Percentiles rank a stretch among this genome's conserved stretches.
Conservation (phyloP, 2,113 vertebrate species). For the Noturus placidus region DNA sequence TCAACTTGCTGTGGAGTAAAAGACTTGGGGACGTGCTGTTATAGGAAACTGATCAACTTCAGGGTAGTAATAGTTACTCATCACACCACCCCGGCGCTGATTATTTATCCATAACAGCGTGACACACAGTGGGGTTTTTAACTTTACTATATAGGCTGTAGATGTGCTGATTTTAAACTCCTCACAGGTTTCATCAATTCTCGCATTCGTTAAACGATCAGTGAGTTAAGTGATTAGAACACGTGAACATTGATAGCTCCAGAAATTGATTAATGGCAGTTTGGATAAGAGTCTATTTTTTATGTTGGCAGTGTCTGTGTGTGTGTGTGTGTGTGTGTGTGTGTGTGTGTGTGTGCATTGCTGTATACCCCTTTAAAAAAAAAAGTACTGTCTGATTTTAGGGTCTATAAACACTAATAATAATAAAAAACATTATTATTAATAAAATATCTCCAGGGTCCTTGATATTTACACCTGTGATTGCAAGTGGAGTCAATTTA, state of each 20-base stretch:
- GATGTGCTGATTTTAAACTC: background rate
- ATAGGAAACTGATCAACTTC: background rate
- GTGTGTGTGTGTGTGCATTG: background rate
- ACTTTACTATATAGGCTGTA: background rate
- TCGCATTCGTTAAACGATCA: conserved; percentile 44
- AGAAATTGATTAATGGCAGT: conserved; percentile 57
- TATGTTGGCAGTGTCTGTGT: background rate
- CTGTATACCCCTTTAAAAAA: too few species aligned
- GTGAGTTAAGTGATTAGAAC: conserved; percentile 58
- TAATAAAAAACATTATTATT: background rate
- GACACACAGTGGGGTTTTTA: background rate
- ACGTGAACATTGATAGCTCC: conserved; percentile 57
- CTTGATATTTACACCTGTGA: background rate
- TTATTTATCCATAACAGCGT: background rate
- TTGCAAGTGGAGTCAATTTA: background rate
- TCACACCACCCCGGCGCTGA: background rate
- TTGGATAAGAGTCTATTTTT: conserved; percentile 47
- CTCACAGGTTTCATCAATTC: conserved; percentile 4
- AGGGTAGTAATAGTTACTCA: background rate
- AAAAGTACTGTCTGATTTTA: background rate
- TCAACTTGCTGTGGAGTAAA: background rate
- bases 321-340: conserved; percentile 4
- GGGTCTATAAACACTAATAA: background rate
- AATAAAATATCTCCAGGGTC: background rate
- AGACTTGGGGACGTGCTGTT: background rate